Base-by-base conservation (phyloP, 2,113 vertebrate genomes). In the Bambusicola thoracicus region DNA sequence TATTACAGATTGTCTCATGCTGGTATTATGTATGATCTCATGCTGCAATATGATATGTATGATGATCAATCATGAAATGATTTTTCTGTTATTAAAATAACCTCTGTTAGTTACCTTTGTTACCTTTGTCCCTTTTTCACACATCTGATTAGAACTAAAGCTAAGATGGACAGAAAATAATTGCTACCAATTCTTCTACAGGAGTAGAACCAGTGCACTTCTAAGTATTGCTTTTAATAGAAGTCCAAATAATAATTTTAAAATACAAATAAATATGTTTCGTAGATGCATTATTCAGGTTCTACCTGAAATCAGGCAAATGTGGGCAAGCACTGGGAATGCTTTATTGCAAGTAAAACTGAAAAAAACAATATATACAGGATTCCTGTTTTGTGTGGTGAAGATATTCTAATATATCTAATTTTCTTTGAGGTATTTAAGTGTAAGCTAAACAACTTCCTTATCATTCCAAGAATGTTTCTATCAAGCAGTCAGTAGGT, bases 41-140 rank as follows among this genome's bases (percentile, higher is more conserved):
- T 32, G 70, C 93, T 92, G 75, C 79, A 86, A 66, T 43, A 32
- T 13, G 6, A 44, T 66, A 78, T 67, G 53, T 49, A 21, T 95
- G 93, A 95, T 92, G 95, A 97, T 96, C 90, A 94, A 77, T 94
- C 86, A 73, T 3, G 6, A 93, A 89, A 61, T 90, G 24, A 90
- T 95, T 80, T 97, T 74, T 76, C 89, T 84, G 62, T 92, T 87
- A 91, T 97, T 96, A 84, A 93, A 79, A 95, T 94, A 85, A 87
- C 81, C 34, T 96, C 92, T 92, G 85, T 84, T 62, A 85, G 72
- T 85, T 95, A 92, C 65, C 46, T 92, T 91, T 89, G 30, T 93
- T 95, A 92, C 67, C 46, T 92, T 91, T 87, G 30, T 93, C 83
- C 51, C 92, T 81, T 75, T 81, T 92, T 95, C 69, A 81, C 49